These are phyloP conservation scores for Heliconius cydno DNA, from an alignment of 2,888 invertebrate species.

Conservation along the genomic window DNA sequence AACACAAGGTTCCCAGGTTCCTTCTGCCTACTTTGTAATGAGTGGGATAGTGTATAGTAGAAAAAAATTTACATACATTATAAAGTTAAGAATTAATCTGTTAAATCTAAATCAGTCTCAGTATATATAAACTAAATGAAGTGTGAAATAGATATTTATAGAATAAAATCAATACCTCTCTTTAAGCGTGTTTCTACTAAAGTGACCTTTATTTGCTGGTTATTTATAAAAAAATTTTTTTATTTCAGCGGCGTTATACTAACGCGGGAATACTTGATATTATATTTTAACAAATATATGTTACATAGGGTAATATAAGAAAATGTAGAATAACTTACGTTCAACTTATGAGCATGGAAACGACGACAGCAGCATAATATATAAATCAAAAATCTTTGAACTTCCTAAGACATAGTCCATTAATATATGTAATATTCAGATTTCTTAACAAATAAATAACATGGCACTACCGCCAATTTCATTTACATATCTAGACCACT, in stretches of 20 bases:
- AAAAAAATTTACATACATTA: not conserved
- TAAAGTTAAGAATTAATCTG: not conserved
- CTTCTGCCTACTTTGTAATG: too few relatives aligned
- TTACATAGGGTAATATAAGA: not conserved
- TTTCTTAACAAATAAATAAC: conserved; percentile 19
- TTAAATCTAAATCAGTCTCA: not conserved
- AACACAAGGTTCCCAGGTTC: too few relatives aligned
- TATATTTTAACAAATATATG: not conserved
- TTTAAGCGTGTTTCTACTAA: not conserved
- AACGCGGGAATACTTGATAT: conserved; percentile 19
- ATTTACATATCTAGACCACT: conserved; percentile 16
- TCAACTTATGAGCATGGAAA: not conserved
- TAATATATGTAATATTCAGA: conserved; percentile 23
- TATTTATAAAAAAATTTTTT: conserved; percentile 3
- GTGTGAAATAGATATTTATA: conserved; percentile 26
- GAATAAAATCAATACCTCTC: conserved; percentile 28
- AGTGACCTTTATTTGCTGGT: not conserved
- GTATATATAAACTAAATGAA: not conserved
- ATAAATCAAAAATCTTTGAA: not conserved
- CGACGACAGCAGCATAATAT: conserved; percentile 29
- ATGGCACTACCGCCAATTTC: conserved; percentile 3
- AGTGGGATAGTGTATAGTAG: not conserved
- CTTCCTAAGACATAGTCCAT: conserved; percentile 16
- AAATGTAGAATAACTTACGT: conserved; percentile 1
- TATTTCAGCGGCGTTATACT: conserved; percentile 2